phyloP scores from a whole-genome alignment of 2,888 invertebrate genomes.

The Papilio demoleus region DNA sequence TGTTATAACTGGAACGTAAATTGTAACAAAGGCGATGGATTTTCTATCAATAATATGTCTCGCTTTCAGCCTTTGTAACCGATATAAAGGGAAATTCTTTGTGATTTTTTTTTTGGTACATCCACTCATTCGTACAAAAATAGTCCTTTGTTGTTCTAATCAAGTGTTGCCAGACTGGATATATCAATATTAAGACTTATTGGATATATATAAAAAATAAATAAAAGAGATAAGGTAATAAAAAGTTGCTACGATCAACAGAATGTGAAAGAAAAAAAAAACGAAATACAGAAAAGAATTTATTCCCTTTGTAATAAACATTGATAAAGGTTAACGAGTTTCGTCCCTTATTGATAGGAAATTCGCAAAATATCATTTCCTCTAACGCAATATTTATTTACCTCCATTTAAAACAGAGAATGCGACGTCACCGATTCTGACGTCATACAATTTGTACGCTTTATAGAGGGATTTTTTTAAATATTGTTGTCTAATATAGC shows the following conservation, averaged over 20 bases:
- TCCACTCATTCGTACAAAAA: background rate
- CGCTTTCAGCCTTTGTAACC: background rate
- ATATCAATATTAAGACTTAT: background rate
- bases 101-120: slow-evolving; percentile 6
- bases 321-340: slow-evolving; percentile 36
- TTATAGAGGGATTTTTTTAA: slow-evolving; percentile 2
- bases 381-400: slow-evolving; percentile 39
- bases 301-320: slow-evolving; percentile 36
- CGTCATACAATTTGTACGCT: background rate
- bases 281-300: slow-evolving; percentile 29
- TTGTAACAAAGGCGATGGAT: slow-evolving; percentile 12
- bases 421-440: slow-evolving; percentile 21
- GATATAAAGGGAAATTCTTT: slow-evolving; percentile 2
- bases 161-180: slow-evolving; percentile 1
- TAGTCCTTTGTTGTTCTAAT: slow-evolving; percentile 8
- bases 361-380: slow-evolving; percentile 52
- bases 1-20: background rate
- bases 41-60: slow-evolving; percentile 9
- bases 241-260: slow-evolving; percentile 9
- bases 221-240: slow-evolving; percentile 8
- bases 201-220: background rate
- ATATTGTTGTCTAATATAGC: background rate
- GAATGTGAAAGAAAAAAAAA: slow-evolving; percentile 1
- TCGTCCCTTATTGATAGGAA: slow-evolving; percentile 49
- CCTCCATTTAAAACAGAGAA: slow-evolving; percentile 27